phyloP scores from a whole-genome alignment of 2,797 vertebrate species.

The Arrhamphus sclerolepis region DNA sequence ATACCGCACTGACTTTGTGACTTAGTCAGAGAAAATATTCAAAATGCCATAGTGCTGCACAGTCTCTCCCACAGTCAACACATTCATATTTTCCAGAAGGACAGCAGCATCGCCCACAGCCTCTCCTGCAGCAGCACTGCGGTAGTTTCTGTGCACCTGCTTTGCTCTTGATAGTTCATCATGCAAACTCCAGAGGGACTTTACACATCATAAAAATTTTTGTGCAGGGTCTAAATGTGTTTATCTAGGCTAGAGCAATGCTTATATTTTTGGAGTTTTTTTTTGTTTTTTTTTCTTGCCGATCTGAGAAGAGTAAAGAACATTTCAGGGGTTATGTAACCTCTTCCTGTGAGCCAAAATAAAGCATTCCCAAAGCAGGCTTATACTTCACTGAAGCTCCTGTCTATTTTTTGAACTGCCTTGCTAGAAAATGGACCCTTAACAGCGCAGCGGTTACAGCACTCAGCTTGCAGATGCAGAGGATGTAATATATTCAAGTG shows the following conservation, averaged over 20 bases:
- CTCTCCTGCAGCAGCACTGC: constrained; percentile 37
- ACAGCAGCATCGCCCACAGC: constrained; percentile 15
- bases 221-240: too few relatives aligned
- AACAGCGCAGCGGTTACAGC: constrained; percentile 37
- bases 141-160: constrained; percentile 41
- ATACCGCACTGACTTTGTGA: constrained; percentile 32
- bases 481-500: constrained; percentile 28
- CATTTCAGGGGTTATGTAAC: constrained; percentile 67
- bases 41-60: constrained; percentile 52
- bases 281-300: not conserved
- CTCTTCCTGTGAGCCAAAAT: constrained; percentile 55
- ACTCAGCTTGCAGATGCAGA: constrained; percentile 38
- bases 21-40: constrained; percentile 44
- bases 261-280: constrained; percentile 8
- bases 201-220: constrained; percentile 10
- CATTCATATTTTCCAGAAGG: constrained; percentile 31
- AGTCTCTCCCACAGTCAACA: constrained; percentile 13
- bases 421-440: constrained; percentile 52
- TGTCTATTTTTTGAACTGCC: constrained; percentile 64
- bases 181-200: constrained; percentile 9
- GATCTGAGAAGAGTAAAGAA: constrained; percentile 44
- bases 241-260: not conserved
- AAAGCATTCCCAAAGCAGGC: constrained; percentile 62
- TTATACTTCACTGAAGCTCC: constrained; percentile 52
- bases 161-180: constrained; percentile 27